phyloP scores from a whole-genome alignment of 1,140 invertebrate genomes.

The Homalodisca vitripennis region DNA sequence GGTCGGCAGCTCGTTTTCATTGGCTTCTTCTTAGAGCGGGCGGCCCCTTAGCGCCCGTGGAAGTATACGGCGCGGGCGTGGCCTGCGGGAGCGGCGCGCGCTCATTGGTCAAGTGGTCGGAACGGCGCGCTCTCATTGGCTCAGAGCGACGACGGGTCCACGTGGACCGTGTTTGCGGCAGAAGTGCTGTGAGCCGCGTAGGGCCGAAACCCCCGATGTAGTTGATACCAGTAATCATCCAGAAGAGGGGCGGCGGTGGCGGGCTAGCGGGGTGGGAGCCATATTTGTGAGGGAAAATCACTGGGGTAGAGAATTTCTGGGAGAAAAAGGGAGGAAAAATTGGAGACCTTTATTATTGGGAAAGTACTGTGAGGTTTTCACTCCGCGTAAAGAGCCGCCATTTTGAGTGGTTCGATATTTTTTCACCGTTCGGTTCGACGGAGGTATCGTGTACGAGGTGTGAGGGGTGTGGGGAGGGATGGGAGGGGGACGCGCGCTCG shows the following conservation, averaged over 20 bases:
- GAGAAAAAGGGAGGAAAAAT: too few relatives aligned
- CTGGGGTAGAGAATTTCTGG: too few relatives aligned
- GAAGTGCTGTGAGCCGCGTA: constrained; percentile 9
- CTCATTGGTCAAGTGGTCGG: constrained; percentile 28
- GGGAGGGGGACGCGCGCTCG: not conserved
- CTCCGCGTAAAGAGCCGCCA: too few relatives aligned
- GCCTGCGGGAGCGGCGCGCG: not conserved
- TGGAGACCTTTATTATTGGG: too few relatives aligned
- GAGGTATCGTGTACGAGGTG: not conserved
- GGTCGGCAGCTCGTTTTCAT: constrained; percentile 27
- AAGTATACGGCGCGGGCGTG: constrained; percentile 19
- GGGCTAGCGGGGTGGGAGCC: too few relatives aligned
- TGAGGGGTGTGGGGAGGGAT: constrained; percentile 31
- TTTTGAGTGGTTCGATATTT: too few relatives aligned
- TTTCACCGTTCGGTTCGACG: too few relatives aligned
- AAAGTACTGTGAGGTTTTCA: too few relatives aligned
- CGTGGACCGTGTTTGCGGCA: constrained; percentile 19
- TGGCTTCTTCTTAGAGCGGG: constrained; percentile 1
- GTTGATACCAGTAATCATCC: constrained; percentile 43
- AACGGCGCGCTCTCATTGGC: constrained; percentile 26
- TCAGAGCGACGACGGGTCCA: constrained; percentile 4
- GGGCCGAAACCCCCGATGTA: constrained; percentile 31
- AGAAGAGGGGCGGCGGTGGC: too few relatives aligned
- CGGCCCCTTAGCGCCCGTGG: not conserved
- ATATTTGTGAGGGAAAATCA: too few relatives aligned